A percentile compares a stretch with the other conserved stretches of the same genome.
Evolutionary conservation across 2,797 vertebrate genomes (phyloP).

Genomic region (Enteromius unitaeniatus): DNA sequence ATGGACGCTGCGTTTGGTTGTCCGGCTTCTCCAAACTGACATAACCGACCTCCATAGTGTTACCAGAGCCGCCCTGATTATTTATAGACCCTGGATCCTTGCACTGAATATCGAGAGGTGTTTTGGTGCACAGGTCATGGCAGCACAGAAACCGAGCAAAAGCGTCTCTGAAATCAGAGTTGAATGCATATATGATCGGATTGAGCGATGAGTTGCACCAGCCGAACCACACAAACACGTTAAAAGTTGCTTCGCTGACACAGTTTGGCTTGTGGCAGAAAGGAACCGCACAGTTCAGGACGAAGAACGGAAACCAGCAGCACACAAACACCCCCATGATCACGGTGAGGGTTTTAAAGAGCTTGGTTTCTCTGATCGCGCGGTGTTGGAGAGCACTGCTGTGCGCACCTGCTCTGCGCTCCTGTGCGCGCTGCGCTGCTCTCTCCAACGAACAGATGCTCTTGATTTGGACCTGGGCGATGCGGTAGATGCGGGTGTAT

Average conservation of each 20-base stretch:
- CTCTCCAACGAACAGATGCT: slow-evolving; percentile 75
- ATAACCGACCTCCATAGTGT: slow-evolving; percentile 29
- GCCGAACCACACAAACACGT: slow-evolving; percentile 77
- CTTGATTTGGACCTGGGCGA: slow-evolving; percentile 75
- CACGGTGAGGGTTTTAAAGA: slow-evolving; percentile 75
- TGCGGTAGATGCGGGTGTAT: slow-evolving; percentile 76
- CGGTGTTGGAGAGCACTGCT: slow-evolving; percentile 62
- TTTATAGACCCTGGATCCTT: slow-evolving; percentile 23
- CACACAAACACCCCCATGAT: slow-evolving; percentile 78
- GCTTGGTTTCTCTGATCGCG: slow-evolving; percentile 74
- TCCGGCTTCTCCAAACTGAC: slow-evolving; percentile 11
- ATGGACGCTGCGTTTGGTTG: slow-evolving; percentile 15
- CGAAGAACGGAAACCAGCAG: slow-evolving; percentile 77
- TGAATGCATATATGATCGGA: slow-evolving; percentile 77
- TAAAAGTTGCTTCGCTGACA: slow-evolving; percentile 74
- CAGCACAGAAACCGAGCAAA: slow-evolving; percentile 74
- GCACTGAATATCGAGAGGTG: neutral
- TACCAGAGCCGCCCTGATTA: slow-evolving; percentile 35
- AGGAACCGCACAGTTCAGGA: slow-evolving; percentile 74
- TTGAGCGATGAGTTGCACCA: slow-evolving; percentile 79
- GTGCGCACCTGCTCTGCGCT: slow-evolving; percentile 58
- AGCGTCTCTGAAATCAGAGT: slow-evolving; percentile 76
- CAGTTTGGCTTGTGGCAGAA: slow-evolving; percentile 70
- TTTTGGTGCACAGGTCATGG: slow-evolving; percentile 32
- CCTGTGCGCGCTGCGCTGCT: slow-evolving; percentile 72